These are phyloP conservation scores for Agrotis puta DNA, from an alignment of 2,888 invertebrate species.

Conservation along the genomic window DNA sequence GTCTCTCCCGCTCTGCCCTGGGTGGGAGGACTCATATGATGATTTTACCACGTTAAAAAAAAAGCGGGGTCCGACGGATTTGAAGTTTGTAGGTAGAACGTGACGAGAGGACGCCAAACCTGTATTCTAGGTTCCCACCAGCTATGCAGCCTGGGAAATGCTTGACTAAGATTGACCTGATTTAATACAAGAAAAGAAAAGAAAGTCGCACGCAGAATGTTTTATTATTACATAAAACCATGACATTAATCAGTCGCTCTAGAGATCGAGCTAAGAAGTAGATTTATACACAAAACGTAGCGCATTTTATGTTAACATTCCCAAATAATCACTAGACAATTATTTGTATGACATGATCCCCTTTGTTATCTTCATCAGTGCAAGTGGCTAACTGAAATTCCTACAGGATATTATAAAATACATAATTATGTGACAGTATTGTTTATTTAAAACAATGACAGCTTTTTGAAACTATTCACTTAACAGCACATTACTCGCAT, in stretches of 20 bases:
- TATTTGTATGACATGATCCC: conserved; percentile 63
- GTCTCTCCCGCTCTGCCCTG: too few relatives aligned
- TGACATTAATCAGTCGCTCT: conserved; percentile 30
- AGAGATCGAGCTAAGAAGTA: conserved; percentile 50
- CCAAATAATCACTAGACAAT: conserved; percentile 72
- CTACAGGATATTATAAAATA: conserved; percentile 24
- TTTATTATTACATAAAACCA: conserved; percentile 25
- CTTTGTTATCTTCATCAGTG: conserved; percentile 29
- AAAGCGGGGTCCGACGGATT: too few relatives aligned
- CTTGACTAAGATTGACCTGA: neutral
- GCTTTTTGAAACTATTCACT: conserved; percentile 21
- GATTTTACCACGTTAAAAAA: too few relatives aligned
- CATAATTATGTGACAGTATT: conserved; percentile 11
- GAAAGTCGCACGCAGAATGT: neutral
- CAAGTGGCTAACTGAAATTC: conserved; percentile 20
- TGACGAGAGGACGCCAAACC: too few relatives aligned
- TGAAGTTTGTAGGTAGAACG: too few relatives aligned
- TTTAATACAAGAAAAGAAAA: neutral
- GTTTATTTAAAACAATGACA: conserved; percentile 22
- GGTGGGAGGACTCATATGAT: too few relatives aligned
- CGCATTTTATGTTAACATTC: conserved; percentile 84
- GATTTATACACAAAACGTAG: conserved; percentile 65
- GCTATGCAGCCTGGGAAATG: neutral
- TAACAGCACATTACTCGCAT: conserved; percentile 60
- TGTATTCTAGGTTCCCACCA: neutral